These are phyloP conservation scores for Solea senegalensis DNA, from an alignment of 2,113 vertebrate genomes.

Conservation along the genomic window DNA sequence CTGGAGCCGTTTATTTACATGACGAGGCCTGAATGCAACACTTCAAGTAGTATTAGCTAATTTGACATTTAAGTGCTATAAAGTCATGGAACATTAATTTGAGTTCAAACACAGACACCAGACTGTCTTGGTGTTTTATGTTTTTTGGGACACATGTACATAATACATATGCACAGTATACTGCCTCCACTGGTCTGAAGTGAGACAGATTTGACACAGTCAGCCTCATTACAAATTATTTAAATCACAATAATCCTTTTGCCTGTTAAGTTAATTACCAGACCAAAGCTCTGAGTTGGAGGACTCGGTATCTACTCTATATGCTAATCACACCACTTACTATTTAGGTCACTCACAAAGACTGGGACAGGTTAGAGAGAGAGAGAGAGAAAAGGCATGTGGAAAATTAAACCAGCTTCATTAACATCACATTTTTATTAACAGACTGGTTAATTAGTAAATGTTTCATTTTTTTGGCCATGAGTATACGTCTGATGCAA, in stretches of 20 bases:
- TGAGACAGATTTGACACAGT: slow-evolving; percentile 57
- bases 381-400: slow-evolving; percentile 37
- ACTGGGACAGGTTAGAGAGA: slow-evolving; percentile 43
- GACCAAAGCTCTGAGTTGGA: slow-evolving; percentile 74
- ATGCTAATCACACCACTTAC: slow-evolving; percentile 72
- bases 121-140: too few species aligned
- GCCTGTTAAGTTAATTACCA: slow-evolving; percentile 73
- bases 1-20: too few species aligned
- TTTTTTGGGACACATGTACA: background rate
- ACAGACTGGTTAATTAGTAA: slow-evolving; percentile 51
- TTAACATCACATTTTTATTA: slow-evolving; percentile 46
- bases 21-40: too few species aligned
- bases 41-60: too few species aligned
- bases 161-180: slow-evolving; percentile 33
- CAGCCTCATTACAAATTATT: slow-evolving; percentile 70
- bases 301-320: slow-evolving; percentile 73
- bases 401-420: slow-evolving; percentile 44
- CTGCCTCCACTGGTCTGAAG: slow-evolving; percentile 37
- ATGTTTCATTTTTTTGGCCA: slow-evolving; percentile 42
- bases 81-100: too few species aligned
- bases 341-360: slow-evolving; percentile 68
- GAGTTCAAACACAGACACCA: background rate
- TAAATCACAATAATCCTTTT: slow-evolving; percentile 73
- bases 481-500: slow-evolving; percentile 36
- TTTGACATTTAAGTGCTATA: too few species aligned